Evolutionary conservation across 2,888 invertebrate species (phyloP), one percentile per base, ranked within the genome.

Genomic region (Lasioglossum figueresi): DNA sequence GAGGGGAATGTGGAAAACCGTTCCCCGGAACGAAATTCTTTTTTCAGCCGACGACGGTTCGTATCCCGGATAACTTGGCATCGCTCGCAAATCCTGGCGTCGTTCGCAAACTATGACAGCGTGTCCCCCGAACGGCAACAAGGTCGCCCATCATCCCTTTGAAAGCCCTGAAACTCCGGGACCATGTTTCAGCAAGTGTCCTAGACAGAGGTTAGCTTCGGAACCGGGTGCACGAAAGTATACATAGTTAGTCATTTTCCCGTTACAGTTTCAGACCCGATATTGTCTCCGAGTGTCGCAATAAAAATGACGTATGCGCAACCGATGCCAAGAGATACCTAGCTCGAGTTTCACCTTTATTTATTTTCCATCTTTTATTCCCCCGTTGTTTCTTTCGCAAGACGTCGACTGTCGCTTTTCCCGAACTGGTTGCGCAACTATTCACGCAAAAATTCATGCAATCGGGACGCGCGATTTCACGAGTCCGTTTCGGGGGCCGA

Each of bases 321-420:
- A 73, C 48, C 27, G 56, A 52, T 76, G 66, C 59, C 40, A 68
- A 74, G 77, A 75, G 77, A 75, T 27, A 56, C 56, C 56, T 16
- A 6, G 4, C 8, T 3, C 27, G 52, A 74, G 83, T 83, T 76
- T 84, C 84, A 56, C 82, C 68, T 74, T 52, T 23, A 27, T 27
- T 14, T 27, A 27, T 59, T n/a, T 59, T 16, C 59, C 27, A n/a
- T 75, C 68, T 79, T 80, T 43, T 2, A n/a, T 3, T n/a, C n/a
- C 19, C 10, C 23, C 8, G n/a, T 6, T 8, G 8, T 27, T 45
- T 23, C 14, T 63, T 63, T 63, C 59, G 31, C 59, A 63, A 63
- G 14, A 31, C 14, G 14, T 27, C 16, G 43, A 16, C 59, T 45
- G 74, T 45, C 34, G 23, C 82, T 75, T 71, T 75, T 71, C 48